phyloP scores from a whole-genome alignment of 2,113 vertebrate genomes.

The Ploceus nigricollis region DNA sequence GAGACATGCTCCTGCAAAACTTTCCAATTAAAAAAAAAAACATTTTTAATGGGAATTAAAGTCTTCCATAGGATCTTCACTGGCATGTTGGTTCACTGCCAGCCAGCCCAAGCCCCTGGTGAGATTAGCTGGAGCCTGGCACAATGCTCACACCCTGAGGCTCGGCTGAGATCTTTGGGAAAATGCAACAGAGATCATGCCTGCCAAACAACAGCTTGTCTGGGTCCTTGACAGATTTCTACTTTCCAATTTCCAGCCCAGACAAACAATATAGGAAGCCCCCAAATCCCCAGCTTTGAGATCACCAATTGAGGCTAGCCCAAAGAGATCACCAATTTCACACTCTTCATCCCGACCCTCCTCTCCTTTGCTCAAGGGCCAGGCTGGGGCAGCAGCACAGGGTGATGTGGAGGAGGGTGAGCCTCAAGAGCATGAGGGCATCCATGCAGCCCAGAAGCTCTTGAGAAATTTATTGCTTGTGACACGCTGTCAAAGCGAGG shows the following conservation, averaged over 20 bases:
- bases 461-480: slow-evolving; percentile 22
- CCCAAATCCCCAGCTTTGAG: background rate
- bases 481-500: slow-evolving; percentile 21
- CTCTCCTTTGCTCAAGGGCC: background rate
- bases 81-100: background rate
- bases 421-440: background rate
- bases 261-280: background rate
- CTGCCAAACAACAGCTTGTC: background rate
- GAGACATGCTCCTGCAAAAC: background rate
- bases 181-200: background rate
- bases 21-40: background rate
- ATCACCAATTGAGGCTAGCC: background rate
- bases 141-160: background rate
- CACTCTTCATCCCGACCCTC: background rate
- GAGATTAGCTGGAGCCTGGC: background rate
- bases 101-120: background rate
- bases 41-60: background rate
- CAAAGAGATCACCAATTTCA: background rate
- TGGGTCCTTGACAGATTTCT: background rate
- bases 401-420: background rate
- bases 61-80: background rate
- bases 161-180: background rate
- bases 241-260: background rate
- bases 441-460: background rate
- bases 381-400: background rate